Evolutionary conservation across 2,113 vertebrate genomes (phyloP).

Genomic region (Cryptomyrus ogoouensis): DNA sequence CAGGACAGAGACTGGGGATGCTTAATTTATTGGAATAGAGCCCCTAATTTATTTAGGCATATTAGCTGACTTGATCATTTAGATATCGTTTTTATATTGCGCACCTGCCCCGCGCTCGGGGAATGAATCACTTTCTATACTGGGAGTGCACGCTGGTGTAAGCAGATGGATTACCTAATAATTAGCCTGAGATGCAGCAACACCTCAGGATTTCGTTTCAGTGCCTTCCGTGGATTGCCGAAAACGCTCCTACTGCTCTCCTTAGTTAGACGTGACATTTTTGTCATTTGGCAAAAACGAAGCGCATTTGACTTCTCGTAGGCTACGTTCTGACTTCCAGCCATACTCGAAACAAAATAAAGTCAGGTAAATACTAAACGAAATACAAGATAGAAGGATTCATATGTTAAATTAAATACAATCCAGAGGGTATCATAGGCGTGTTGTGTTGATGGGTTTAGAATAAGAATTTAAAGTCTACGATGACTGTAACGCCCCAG

Average conservation of each 20-base stretch:
- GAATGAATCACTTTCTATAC: neutral
- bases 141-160: neutral
- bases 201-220: neutral
- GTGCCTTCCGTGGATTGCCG: neutral
- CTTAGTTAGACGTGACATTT: neutral
- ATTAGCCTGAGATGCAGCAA: neutral
- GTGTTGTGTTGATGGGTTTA: neutral
- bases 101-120: neutral
- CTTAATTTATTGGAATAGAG: neutral
- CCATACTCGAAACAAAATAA: neutral
- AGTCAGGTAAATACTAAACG: neutral
- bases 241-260: neutral
- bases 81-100: neutral
- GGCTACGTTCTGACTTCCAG: neutral
- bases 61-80: neutral
- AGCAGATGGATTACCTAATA: neutral
- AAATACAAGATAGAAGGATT: neutral
- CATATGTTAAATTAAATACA: neutral
- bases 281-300: neutral
- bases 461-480: neutral
- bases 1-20: neutral
- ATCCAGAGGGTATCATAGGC: neutral
- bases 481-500: neutral
- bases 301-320: neutral
- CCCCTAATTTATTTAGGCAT: neutral